Evolutionary conservation across 2,113 vertebrate species (phyloP).

Genomic region (Pseudolaguvia tuberculata): DNA sequence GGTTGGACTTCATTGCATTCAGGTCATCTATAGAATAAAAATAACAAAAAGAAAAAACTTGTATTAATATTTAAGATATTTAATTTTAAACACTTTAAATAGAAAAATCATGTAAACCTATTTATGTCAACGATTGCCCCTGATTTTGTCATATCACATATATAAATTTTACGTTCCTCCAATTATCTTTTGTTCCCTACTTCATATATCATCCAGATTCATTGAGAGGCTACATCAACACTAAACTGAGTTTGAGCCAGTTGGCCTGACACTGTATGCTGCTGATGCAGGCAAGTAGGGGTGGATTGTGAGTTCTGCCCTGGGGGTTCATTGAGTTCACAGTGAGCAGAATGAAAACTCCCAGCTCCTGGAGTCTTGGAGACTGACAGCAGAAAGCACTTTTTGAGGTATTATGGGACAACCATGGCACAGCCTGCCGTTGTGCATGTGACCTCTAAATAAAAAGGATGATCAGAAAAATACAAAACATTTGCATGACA

Average conservation of each 20-base stretch:
- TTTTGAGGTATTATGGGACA: slow-evolving; percentile 62
- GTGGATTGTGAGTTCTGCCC: slow-evolving; percentile 52
- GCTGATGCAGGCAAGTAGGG: slow-evolving; percentile 43
- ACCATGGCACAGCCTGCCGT: slow-evolving; percentile 58
- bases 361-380: slow-evolving; percentile 54
- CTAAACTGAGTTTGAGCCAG: slow-evolving; percentile 63
- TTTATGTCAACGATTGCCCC: slow-evolving; percentile 27
- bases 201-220: slow-evolving; percentile 22
- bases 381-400: slow-evolving; percentile 71
- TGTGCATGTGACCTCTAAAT: slow-evolving; percentile 61
- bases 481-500: slow-evolving; percentile 70
- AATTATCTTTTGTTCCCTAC: slow-evolving; percentile 30
- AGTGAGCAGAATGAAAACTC: slow-evolving; percentile 50
- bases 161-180: slow-evolving; percentile 3
- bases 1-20: slow-evolving; percentile 76
- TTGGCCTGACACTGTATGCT: slow-evolving; percentile 59
- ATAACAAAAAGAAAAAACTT: not conserved
- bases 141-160: slow-evolving; percentile 1
- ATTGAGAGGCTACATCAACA: slow-evolving; percentile 57
- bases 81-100: not conserved
- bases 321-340: slow-evolving; percentile 69
- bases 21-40: slow-evolving; percentile 75
- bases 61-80: slow-evolving; percentile 6
- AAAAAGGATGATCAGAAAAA: slow-evolving; percentile 64
- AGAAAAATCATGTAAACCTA: too few relatives aligned